These are phyloP conservation scores for Mionectes olivaceus DNA, from an alignment of 2,797 vertebrate species.

Conservation along the genomic window DNA sequence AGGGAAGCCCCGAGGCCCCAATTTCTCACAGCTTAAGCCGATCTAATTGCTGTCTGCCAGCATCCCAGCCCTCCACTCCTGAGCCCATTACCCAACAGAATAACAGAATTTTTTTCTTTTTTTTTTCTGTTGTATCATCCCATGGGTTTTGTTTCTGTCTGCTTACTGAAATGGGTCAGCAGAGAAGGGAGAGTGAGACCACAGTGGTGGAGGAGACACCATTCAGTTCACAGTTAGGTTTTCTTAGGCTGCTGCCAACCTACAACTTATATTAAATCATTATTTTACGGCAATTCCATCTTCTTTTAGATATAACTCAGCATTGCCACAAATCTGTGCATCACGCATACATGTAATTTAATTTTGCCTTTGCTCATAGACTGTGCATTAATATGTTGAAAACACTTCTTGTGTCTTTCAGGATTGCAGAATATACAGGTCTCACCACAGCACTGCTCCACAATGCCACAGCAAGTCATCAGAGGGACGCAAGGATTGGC, in stretches of 20 bases:
- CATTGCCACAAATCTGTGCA: background rate
- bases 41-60: background rate
- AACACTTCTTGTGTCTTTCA: background rate
- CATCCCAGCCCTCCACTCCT: background rate
- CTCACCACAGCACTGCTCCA: background rate
- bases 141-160: background rate
- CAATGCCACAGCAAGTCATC: background rate
- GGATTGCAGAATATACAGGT: background rate
- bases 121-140: background rate
- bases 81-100: background rate
- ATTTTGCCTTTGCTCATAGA: background rate
- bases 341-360: background rate
- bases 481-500: background rate
- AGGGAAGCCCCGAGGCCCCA: background rate
- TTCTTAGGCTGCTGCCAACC: background rate
- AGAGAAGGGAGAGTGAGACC: background rate
- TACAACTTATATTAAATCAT: background rate
- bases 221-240: background rate
- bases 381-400: background rate
- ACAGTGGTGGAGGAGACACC: background rate
- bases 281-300: background rate
- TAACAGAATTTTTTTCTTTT: too few species aligned
- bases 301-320: background rate
- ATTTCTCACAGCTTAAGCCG: fast-evolving
- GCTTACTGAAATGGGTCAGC: background rate